phyloP scores from a whole-genome alignment of 2,888 invertebrate species.

The Meiosimyza decipiens region DNA sequence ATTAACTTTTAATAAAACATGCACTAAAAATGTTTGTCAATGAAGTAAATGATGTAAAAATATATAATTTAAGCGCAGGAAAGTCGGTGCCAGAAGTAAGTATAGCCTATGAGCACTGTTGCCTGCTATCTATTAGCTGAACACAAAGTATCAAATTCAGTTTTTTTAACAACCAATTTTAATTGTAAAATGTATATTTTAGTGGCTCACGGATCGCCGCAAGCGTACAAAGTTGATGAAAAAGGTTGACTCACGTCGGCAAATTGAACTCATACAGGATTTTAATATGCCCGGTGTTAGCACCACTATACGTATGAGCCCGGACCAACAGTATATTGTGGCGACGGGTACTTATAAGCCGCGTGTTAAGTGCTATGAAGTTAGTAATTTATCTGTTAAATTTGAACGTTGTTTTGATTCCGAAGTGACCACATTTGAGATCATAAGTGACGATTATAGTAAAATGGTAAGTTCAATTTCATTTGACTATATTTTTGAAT shows the following conservation, averaged over 20 bases:
- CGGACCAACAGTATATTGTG: slow-evolving; percentile 91
- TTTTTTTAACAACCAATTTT: background rate
- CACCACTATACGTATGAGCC: slow-evolving; percentile 83
- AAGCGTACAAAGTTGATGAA: slow-evolving; percentile 84
- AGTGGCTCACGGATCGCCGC: slow-evolving; percentile 91
- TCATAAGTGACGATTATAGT: slow-evolving; percentile 94
- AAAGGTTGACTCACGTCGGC: slow-evolving; percentile 87
- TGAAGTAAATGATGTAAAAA: slow-evolving; percentile 95
- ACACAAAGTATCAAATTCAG: background rate
- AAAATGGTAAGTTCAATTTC: slow-evolving; percentile 73
- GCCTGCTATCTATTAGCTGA: background rate
- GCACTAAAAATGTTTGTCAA: slow-evolving; percentile 83
- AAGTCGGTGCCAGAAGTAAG: slow-evolving; percentile 96
- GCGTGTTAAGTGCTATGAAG: slow-evolving; percentile 94
- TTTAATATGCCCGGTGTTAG: slow-evolving; percentile 99
- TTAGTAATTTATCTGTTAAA: slow-evolving; percentile 93
- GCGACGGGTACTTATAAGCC: slow-evolving; percentile 97
- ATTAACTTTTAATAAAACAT: slow-evolving; percentile 27
- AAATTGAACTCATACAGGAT: slow-evolving; percentile 97
- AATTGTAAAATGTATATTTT: slow-evolving; percentile 7
- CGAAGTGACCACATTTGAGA: slow-evolving; percentile 93
- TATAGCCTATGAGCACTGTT: slow-evolving; percentile 44
- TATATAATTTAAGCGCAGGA: slow-evolving; percentile 96
- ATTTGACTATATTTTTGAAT: slow-evolving; percentile 1
- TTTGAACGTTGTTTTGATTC: slow-evolving; percentile 98